Base-by-base conservation (phyloP, 2,888 invertebrate species). In the Clanis bilineata region DNA sequence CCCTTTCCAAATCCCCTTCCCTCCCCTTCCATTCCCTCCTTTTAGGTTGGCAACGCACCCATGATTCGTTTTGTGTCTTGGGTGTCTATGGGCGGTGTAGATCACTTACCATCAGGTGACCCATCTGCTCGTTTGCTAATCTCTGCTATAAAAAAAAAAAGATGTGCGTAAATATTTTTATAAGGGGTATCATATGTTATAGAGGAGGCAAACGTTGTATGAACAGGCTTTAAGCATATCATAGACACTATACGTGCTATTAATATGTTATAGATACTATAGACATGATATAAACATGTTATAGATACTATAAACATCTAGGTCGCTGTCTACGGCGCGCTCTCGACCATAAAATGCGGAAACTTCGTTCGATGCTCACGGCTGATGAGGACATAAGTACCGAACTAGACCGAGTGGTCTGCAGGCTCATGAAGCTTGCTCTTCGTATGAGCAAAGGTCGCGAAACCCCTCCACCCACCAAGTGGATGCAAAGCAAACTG, bases 401-500 rank as follows among this genome's bases (percentile, higher is more conserved):
- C 0, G 90, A 90, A 60, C 62, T 92, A 15, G 87, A 90, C 47
- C 77, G 73, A 10, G 80, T 90, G 2, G 82, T 89, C 4, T 88
- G 88, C 63, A 79, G 82, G 12, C 82, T 92, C 1, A 83, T 88
- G 84, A 87, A 86, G 69, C 65, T 92, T 9, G 86, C 90, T 0
- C 68, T 88, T 1, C 73, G 73, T 6, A 78, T 76, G 1, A 82
- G 85, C 38, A 79, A 60, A 59, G 69, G 71, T 1, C 75, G 73
- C 4, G 69, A 72, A 12, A 64, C 67, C 0, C 81, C 86, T 0
- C 84, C 86, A 0, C 80, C 87, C 0, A 67, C 83, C 0, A 76
- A 69, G 41, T 91, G 91, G 91, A 77, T 90, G 78, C 86, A 89
- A 64, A 82, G 77, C 70, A 91, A 90, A 67, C 72, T 91, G 32